Evolutionary conservation across 2,113 vertebrate genomes (phyloP).

Genomic region (Nicator chloris): DNA sequence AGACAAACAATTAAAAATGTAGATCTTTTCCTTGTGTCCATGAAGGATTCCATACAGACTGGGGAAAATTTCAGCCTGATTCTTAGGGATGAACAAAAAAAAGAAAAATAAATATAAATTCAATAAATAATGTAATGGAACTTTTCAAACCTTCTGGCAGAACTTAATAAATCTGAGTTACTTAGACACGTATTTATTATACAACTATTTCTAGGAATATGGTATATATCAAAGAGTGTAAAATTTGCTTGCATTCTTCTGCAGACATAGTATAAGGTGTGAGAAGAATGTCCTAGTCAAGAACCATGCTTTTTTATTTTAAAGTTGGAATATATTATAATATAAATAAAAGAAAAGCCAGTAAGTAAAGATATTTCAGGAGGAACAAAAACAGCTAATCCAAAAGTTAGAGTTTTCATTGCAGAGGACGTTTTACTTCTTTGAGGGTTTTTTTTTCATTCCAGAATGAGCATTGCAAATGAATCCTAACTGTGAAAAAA

Average conservation of each 20-base stretch:
- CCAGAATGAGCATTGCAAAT: not conserved
- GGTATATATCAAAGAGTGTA: not conserved
- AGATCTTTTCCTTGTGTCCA: not conserved
- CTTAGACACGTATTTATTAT: not conserved
- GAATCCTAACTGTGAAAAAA: not conserved
- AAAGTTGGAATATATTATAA: not conserved
- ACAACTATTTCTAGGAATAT: not conserved
- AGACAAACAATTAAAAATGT: not conserved
- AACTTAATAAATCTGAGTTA: not conserved
- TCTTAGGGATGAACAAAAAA: not conserved
- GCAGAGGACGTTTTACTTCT: not conserved
- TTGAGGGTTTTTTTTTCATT: not conserved
- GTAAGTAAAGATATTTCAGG: not conserved
- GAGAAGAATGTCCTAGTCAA: not conserved
- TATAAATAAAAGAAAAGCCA: not conserved
- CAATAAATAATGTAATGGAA: not conserved
- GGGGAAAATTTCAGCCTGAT: not conserved
- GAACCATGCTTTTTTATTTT: not conserved
- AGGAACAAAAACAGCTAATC: slow-evolving; percentile 3
- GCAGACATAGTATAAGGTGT: not conserved
- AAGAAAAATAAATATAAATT: not conserved
- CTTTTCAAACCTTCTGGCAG: not conserved
- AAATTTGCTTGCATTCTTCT: not conserved
- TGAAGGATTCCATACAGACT: not conserved
- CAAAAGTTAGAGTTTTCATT: not conserved